A percentile compares a stretch with the other conserved stretches of the same genome.
Evolutionary conservation across 2,113 vertebrate genomes (phyloP).

Genomic region (Sapajus apella): DNA sequence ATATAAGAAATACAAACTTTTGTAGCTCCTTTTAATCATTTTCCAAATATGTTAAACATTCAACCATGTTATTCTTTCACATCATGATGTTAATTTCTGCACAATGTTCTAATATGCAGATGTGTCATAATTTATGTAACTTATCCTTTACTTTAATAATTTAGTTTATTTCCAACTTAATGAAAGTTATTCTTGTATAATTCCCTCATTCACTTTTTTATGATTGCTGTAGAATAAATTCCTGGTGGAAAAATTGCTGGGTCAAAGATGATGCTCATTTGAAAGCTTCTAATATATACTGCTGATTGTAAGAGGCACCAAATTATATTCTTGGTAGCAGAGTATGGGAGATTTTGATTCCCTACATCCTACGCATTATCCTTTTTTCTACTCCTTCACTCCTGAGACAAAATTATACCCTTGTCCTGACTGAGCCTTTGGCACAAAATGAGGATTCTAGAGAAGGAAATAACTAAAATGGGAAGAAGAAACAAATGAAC

Average conservation of each 20-base stretch:
- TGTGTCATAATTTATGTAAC: background rate
- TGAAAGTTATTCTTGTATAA: background rate
- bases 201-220: background rate
- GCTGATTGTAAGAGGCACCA: background rate
- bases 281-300: background rate
- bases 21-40: background rate
- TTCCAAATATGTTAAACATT: background rate
- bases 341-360: background rate
- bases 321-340: background rate
- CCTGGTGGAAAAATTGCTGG: background rate
- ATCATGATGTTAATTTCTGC: background rate
- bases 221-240: constrained; percentile 29
- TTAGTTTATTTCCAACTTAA: background rate
- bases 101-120: background rate
- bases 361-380: background rate
- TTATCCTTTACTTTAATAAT: background rate
- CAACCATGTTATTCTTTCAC: background rate
- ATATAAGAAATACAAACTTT: background rate
- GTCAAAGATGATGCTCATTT: background rate
- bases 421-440: background rate
- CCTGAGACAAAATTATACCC: background rate
- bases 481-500: background rate
- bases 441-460: background rate
- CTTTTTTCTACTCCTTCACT: background rate
- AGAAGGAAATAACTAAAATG: background rate